Conservation (phyloP, 1,140 invertebrate species). For the Drosophila insularis region DNA sequence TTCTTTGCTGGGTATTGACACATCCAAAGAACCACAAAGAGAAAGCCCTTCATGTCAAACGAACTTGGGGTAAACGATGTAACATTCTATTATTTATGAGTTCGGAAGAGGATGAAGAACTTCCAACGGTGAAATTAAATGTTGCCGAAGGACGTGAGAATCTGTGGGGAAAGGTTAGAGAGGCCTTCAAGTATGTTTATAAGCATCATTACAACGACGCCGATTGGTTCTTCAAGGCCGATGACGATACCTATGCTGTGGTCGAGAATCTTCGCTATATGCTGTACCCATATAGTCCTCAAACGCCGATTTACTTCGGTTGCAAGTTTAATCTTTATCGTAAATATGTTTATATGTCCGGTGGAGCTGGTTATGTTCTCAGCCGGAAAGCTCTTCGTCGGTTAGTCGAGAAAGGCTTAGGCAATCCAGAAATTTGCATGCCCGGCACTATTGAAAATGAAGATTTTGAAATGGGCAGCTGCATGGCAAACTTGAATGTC, state of each 20-base stretch:
- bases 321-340: constrained; percentile 84
- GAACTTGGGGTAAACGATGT: constrained; percentile 96
- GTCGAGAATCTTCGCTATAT: constrained; percentile 95
- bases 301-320: constrained; percentile 92
- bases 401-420: constrained; percentile 84
- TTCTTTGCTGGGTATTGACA: constrained; percentile 24
- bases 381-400: constrained; percentile 86
- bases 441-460: constrained; percentile 89
- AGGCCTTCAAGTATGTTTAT: constrained; percentile 93
- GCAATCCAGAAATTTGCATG: constrained; percentile 87
- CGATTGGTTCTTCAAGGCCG: constrained; percentile 97
- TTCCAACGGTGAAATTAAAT: constrained; percentile 83
- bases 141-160: constrained; percentile 89
- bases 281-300: constrained; percentile 87
- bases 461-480: constrained; percentile 96
- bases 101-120: constrained; percentile 85
- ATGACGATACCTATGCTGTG: constrained; percentile 96
- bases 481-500: constrained; percentile 92
- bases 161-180: constrained; percentile 96
- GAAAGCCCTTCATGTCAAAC: constrained; percentile 94
- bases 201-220: constrained; percentile 90
- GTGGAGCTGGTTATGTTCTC: constrained; percentile 96
- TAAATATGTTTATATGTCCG: constrained; percentile 53
- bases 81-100: constrained; percentile 95
- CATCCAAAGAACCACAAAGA: constrained; percentile 89